Base-by-base conservation (phyloP, 2,797 vertebrate genomes). In the Euthynnus affinis region DNA sequence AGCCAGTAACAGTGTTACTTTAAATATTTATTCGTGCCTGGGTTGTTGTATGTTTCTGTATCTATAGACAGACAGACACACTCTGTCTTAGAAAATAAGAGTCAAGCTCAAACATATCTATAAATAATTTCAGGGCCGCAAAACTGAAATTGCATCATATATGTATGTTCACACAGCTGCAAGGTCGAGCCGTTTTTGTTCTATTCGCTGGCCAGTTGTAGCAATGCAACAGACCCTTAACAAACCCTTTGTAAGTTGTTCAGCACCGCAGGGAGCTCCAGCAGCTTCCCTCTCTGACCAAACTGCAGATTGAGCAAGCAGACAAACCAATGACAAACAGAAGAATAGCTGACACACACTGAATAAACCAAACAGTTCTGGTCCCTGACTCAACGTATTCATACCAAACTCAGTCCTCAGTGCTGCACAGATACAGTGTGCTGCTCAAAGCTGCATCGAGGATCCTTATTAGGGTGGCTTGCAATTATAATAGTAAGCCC, bases 191-290 rank as follows among this genome's bases (percentile, higher is more conserved):
- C 12, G 37, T n/a, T 46, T 51, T 52, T 60, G 48, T 82, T 81
- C 69, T 52, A 12, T 48, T 57, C 1, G 4, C 64, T 57, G 52
- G 60, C 52, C 76, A 64, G 57, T 40, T 69, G 22, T n/a, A 74
- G 65, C 34, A 6, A 15, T 9, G 53, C 71, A 74, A 37, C 64
- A 9, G 37, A 68, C 65, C 44, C 18, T 49, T 20, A 49, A 6
- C 46, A 20, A 18, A 2, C 7, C 22, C 15, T 61, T 23, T 42
- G 22, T 29, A 56, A 40, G 59, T 52, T 7, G n/a, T 84, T 83
- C 76, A 88, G 87, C 82, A 82, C 78, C 83, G 25, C 4, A 20
- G 85, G 89, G 60, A 84, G 83, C 72, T 80, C 84, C 70, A 13
- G 42, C 71, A n/a, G 57, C 10, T 4, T 22, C 49, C 56, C 32